These are phyloP conservation scores for Chaetura pelagica DNA, from an alignment of 2,113 vertebrate species.

Conservation along the genomic window DNA sequence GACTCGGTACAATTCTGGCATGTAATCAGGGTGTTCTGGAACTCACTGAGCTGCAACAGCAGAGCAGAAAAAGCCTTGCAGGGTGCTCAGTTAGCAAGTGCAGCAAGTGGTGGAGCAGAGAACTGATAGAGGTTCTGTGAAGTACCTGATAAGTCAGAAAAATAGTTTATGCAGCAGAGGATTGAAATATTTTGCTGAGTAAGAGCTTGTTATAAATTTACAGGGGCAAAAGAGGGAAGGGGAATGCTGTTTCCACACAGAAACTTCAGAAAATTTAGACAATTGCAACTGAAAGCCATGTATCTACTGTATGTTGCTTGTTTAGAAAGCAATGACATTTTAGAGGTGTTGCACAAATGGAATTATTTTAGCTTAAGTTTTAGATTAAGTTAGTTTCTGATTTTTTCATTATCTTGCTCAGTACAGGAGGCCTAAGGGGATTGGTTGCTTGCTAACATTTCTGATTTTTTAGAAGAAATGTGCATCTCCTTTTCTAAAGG, in stretches of 20 bases:
- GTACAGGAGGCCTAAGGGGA: background rate
- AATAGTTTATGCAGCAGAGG: background rate
- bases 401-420: background rate
- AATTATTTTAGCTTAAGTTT: background rate
- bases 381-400: background rate
- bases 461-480: background rate
- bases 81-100: background rate
- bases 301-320: background rate
- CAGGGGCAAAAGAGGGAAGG: background rate
- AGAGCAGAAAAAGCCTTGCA: background rate
- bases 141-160: constrained; percentile 8
- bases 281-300: background rate
- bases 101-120: background rate
- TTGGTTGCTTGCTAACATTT: background rate
- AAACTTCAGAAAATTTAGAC: background rate
- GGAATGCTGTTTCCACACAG: background rate
- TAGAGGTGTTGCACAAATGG: background rate
- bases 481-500: background rate
- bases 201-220: background rate
- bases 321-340: background rate
- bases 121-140: background rate
- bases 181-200: background rate
- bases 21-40: constrained; percentile 7
- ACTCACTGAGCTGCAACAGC: constrained; percentile 9
- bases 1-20: background rate